Evolutionary conservation across 2,797 vertebrate species (phyloP).

Genomic region (Leptoclinus maculatus): DNA sequence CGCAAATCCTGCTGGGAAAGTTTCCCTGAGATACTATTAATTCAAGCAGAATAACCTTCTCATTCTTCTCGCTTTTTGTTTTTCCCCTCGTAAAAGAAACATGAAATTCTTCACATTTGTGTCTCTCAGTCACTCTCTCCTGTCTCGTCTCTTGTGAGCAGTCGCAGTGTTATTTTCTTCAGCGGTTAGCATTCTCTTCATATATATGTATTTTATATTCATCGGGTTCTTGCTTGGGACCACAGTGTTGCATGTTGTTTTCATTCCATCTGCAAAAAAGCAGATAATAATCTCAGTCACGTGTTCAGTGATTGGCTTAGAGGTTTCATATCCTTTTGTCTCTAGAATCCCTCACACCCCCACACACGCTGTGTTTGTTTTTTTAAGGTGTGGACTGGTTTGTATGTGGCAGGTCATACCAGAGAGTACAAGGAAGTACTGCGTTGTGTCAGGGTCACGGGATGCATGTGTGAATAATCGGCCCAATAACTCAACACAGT

Average conservation of each 20-base stretch:
- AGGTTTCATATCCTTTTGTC: conserved; percentile 10
- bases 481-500: not conserved
- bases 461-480: not conserved
- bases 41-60: not conserved
- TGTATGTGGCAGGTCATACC: conserved; percentile 14
- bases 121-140: not conserved
- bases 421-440: conserved; percentile 23
- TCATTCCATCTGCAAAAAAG: conserved; percentile 21
- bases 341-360: not conserved
- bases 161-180: not conserved
- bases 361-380: not conserved
- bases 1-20: too few species aligned
- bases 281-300: conserved; percentile 20
- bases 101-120: not conserved
- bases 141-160: too few species aligned
- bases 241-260: not conserved
- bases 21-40: not conserved
- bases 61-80: not conserved
- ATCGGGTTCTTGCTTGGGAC: not conserved
- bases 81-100: too few species aligned
- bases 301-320: not conserved
- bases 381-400: conserved; percentile 11
- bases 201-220: too few species aligned
- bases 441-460: not conserved
- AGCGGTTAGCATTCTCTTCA: not conserved